Conservation (phyloP, 2,113 vertebrate genomes). For the Tricholaema leucomelas region DNA sequence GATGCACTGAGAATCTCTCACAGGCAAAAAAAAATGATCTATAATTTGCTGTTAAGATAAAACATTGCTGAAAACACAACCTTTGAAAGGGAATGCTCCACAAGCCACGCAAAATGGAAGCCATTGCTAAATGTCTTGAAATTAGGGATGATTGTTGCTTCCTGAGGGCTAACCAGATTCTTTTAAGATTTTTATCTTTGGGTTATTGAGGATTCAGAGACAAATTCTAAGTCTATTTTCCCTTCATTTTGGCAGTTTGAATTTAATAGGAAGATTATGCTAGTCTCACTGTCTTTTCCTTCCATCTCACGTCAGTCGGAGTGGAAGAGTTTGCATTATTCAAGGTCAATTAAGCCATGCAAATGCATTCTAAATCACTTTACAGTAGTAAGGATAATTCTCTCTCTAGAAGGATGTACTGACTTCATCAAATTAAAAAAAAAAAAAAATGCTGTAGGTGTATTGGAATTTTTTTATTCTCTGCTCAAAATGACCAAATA, state of each 20-base stretch:
- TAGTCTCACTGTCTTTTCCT: conserved; percentile 27
- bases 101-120: neutral
- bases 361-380: conserved; percentile 60
- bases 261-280: conserved; percentile 32
- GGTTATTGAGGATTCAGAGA: neutral
- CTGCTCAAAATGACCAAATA: neutral
- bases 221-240: conserved; percentile 1
- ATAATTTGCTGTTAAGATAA: neutral
- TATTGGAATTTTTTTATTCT: too few species aligned
- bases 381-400: conserved; percentile 35
- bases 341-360: conserved; percentile 54
- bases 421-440: too few species aligned
- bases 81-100: neutral
- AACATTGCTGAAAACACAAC: neutral
- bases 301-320: neutral
- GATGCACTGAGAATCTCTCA: neutral
- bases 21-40: neutral
- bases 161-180: neutral
- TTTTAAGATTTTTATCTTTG: neutral
- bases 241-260: conserved; percentile 9
- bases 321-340: conserved; percentile 41
- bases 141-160: neutral
- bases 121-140: neutral
- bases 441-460: too few species aligned
- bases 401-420: neutral